A percentile compares a stretch with the other conserved stretches of the same genome.
Conservation (phyloP, 2,888 invertebrate genomes). For the Liodrosophila aerea region DNA sequence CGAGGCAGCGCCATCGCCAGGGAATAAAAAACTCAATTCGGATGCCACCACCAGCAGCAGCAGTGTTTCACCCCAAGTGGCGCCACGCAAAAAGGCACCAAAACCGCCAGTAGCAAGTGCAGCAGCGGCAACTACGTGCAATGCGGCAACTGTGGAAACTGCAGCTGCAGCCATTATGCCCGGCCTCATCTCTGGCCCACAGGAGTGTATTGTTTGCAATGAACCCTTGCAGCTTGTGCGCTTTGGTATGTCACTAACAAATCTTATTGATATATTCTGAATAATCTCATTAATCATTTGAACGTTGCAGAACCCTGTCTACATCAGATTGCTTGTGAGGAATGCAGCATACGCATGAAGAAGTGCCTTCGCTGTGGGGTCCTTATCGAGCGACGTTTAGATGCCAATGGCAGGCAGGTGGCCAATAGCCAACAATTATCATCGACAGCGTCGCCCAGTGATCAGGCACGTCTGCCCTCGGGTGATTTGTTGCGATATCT, state of each 20-base stretch:
- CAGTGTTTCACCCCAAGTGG: conserved; percentile 65
- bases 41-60: conserved; percentile 41
- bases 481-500: conserved; percentile 86
- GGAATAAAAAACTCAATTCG: conserved; percentile 73
- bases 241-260: conserved; percentile 79
- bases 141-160: conserved; percentile 15
- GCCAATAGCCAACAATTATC: conserved; percentile 32
- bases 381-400: conserved; percentile 84
- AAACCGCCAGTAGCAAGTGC: conserved; percentile 64
- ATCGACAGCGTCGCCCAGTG: conserved; percentile 79
- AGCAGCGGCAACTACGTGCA: conserved; percentile 4
- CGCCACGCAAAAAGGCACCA: conserved; percentile 72
- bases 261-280: not conserved
- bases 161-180: conserved; percentile 33
- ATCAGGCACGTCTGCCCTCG: conserved; percentile 84
- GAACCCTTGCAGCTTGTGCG: conserved; percentile 86
- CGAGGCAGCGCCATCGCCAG: conserved; percentile 51
- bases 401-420: conserved; percentile 83
- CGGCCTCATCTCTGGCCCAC: conserved; percentile 56
- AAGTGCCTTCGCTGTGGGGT: conserved; percentile 88
- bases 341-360: conserved; percentile 90
- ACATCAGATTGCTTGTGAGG: conserved; percentile 89
- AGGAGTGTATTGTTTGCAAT: conserved; percentile 88
- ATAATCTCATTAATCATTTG: not conserved
- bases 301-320: conserved; percentile 86